A percentile compares a stretch with the other conserved stretches of the same genome.
Conservation (phyloP, 2,797 vertebrate species). For the Echiichthys vipera region DNA sequence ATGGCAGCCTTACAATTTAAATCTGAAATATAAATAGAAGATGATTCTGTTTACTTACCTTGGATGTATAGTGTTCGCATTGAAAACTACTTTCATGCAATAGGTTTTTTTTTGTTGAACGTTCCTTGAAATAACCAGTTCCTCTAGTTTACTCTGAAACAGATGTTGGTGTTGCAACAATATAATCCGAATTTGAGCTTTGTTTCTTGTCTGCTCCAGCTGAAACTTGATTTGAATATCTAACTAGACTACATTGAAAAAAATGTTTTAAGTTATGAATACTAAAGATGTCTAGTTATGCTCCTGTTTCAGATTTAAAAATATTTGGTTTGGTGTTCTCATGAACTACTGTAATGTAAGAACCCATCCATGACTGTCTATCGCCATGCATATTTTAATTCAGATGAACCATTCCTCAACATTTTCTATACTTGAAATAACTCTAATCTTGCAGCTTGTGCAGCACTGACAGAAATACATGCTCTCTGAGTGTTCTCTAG, state of each 20-base stretch:
- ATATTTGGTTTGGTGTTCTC: too few species aligned
- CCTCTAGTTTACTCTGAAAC: neutral
- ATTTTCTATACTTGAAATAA: neutral
- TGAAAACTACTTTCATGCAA: neutral
- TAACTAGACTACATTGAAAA: too few species aligned
- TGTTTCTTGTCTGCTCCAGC: too few species aligned
- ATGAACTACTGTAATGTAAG: neutral
- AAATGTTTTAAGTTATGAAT: too few species aligned
- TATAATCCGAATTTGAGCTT: too few species aligned
- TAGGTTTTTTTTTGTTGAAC: neutral
- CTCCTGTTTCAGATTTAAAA: too few species aligned
- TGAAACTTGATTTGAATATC: too few species aligned
- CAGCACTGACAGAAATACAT: neutral
- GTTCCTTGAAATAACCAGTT: neutral
- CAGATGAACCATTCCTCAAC: neutral
- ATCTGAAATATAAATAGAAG: neutral
- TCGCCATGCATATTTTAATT: neutral
- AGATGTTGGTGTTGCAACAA: too few species aligned
- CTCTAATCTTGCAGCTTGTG: conserved; percentile 3
- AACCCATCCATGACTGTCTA: neutral
- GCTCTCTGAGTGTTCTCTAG: conserved; percentile 15
- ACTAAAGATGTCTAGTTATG: neutral
- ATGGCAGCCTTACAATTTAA: neutral
- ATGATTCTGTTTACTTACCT: neutral
- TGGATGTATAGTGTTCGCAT: neutral